Evolutionary conservation across 2,888 invertebrate species (phyloP).

Genomic region (Timema podura): DNA sequence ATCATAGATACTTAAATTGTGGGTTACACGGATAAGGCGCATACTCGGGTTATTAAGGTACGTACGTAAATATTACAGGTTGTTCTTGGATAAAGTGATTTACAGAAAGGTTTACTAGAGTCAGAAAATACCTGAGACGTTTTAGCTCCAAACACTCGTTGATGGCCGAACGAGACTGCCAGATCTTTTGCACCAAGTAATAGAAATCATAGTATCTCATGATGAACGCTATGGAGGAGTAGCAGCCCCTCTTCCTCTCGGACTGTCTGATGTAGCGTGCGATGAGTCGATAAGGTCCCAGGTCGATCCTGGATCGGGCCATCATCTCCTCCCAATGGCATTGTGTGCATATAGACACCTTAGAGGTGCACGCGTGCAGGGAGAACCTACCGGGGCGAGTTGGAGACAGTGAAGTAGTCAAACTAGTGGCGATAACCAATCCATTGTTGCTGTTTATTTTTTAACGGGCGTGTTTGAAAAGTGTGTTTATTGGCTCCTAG

Average conservation of each 20-base stretch:
- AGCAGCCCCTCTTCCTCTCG: not conserved
- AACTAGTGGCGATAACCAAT: no score
- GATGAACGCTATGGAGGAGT: not conserved
- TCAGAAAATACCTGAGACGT: not conserved
- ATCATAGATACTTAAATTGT: no score
- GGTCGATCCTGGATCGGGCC: not conserved
- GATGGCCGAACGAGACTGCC: conserved; percentile 4
- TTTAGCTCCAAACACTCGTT: not conserved
- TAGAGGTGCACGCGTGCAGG: not conserved
- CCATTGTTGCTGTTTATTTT: no score
- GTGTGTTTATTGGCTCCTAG: no score
- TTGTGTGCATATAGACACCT: not conserved
- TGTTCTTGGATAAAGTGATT: no score
- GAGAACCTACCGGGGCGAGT: not conserved
- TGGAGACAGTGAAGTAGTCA: no score
- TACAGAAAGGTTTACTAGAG: no score
- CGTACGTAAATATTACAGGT: no score
- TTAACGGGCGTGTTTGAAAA: no score
- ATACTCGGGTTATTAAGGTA: no score
- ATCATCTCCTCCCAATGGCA: not conserved
- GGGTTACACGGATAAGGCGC: no score
- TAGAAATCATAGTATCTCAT: conserved; percentile 3
- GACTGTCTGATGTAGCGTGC: not conserved
- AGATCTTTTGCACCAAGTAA: not conserved
- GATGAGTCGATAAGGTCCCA: not conserved